Conservation (phyloP, 2,113 vertebrate species). For the Procavia capensis region DNA sequence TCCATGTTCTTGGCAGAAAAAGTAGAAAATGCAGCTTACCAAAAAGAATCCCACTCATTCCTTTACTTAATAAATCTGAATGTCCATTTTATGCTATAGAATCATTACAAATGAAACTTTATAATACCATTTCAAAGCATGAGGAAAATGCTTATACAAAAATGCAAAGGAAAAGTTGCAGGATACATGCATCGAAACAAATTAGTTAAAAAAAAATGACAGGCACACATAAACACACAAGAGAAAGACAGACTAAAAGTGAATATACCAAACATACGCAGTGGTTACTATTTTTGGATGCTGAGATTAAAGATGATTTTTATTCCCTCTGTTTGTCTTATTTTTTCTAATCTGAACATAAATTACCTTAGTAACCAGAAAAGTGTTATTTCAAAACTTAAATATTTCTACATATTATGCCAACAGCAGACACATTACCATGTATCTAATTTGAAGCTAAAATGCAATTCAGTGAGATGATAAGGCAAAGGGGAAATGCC, state of each 20-base stretch:
- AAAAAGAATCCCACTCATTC: conserved; percentile 18
- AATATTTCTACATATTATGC: conserved; percentile 2
- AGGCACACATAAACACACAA: background rate
- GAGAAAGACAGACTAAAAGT: background rate
- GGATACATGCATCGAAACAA: background rate
- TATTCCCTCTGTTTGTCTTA: conserved; percentile 15
- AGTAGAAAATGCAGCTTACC: background rate
- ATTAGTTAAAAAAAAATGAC: background rate
- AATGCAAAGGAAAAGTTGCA: conserved; percentile 29
- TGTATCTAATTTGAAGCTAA: background rate
- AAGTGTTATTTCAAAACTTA: conserved; percentile 32
- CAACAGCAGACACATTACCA: background rate
- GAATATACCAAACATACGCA: background rate
- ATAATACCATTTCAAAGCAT: conserved; percentile 6
- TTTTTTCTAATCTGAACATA: conserved; percentile 44
- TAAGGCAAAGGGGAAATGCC: background rate
- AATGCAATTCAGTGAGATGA: conserved; percentile 23
- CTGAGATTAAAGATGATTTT: conserved; percentile 32
- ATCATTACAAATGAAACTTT: conserved; percentile 12
- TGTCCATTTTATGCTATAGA: background rate
- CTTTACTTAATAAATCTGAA: conserved; percentile 32
- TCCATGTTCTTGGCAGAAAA: conserved; percentile 34
- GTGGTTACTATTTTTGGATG: background rate
- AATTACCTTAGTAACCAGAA: conserved; percentile 23
- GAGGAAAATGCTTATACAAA: background rate